Evolutionary conservation across 2,797 vertebrate genomes (phyloP).

Genomic region (Menidia menidia): DNA sequence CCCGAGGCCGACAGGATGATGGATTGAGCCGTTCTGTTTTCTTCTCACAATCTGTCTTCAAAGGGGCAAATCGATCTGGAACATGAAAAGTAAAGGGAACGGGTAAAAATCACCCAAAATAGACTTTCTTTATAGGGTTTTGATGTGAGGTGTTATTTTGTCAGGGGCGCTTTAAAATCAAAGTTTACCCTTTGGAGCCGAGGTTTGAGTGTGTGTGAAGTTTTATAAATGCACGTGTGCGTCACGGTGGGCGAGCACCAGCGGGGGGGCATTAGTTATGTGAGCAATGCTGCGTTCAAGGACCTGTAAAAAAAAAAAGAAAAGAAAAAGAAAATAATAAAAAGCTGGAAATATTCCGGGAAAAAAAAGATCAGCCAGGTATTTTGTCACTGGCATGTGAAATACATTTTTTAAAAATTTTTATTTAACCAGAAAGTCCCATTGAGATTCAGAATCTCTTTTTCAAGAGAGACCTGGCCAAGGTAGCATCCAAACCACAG

Average conservation of each 20-base stretch:
- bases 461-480: too few relatives aligned
- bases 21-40: conserved; percentile 67
- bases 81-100: conserved; percentile 36
- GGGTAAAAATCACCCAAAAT: conserved; percentile 53
- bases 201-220: conserved; percentile 29
- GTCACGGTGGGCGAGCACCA: not conserved
- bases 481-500: too few relatives aligned
- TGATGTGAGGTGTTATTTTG: conserved; percentile 71
- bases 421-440: too few relatives aligned
- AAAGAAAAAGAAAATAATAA: too few relatives aligned
- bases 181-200: conserved; percentile 53
- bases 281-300: conserved; percentile 25
- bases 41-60: conserved; percentile 72
- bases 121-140: conserved; percentile 65
- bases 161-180: conserved; percentile 58
- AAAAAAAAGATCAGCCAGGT: conserved; percentile 5
- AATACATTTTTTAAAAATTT: too few relatives aligned
- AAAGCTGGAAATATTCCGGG: conserved; percentile 20
- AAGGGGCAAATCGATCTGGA: conserved; percentile 75
- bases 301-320: not conserved
- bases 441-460: too few relatives aligned
- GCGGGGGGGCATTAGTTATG: conserved; percentile 6
- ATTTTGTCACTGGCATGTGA: not conserved
- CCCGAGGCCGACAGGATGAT: conserved; percentile 71
- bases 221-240: conserved; percentile 22